These are phyloP conservation scores for Cremastobaeus sp. DNA, from an alignment of 2,888 invertebrate species.

Conservation along the genomic window DNA sequence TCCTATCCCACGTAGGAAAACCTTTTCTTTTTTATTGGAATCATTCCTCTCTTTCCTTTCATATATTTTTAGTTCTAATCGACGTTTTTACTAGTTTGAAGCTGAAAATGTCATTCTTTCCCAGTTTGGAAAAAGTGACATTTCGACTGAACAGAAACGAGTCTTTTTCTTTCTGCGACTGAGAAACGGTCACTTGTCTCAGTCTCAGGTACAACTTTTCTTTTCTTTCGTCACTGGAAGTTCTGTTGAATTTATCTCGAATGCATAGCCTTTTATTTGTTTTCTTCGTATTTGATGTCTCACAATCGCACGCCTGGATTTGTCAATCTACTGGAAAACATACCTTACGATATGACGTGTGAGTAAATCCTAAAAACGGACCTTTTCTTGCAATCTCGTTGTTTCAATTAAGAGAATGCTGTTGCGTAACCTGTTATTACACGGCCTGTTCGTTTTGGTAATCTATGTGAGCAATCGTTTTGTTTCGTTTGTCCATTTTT, in stretches of 20 bases:
- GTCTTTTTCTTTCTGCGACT: too few relatives aligned
- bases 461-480: slow-evolving; percentile 18
- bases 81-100: too few relatives aligned
- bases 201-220: too few relatives aligned
- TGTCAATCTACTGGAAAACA: slow-evolving; percentile 78
- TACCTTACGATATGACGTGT: slow-evolving; percentile 74
- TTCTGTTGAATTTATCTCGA: neutral
- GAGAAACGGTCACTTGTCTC: too few relatives aligned
- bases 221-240: neutral
- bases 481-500: slow-evolving; percentile 11
- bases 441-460: slow-evolving; percentile 1
- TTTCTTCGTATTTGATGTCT: slow-evolving; percentile 67
- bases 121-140: too few relatives aligned
- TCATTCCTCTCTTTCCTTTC: too few relatives aligned
- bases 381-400: neutral
- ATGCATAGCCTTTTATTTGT: slow-evolving; percentile 39
- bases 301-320: slow-evolving; percentile 77
- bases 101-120: too few relatives aligned
- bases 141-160: too few relatives aligned
- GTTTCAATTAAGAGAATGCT: slow-evolving; percentile 27
- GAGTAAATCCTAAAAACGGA: slow-evolving; percentile 74
- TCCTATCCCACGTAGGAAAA: too few relatives aligned
- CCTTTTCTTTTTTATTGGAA: too few relatives aligned
- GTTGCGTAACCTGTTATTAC: slow-evolving; percentile 25
- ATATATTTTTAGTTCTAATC: too few relatives aligned